Evolutionary conservation across 2,113 vertebrate species (phyloP).

Genomic region (Varanus salvator): DNA sequence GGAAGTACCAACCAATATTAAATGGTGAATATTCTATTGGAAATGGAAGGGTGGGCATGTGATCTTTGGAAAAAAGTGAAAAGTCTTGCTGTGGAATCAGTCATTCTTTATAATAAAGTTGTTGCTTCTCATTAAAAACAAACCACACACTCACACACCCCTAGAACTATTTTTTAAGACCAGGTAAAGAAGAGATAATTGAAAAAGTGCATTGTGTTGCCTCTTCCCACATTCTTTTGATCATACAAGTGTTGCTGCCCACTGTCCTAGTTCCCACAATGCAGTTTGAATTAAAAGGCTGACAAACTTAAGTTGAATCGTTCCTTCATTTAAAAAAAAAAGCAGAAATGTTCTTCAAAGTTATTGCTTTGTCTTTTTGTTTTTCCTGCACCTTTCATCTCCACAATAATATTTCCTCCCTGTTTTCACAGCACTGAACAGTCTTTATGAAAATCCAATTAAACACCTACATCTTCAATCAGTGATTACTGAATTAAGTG

Average conservation of each 20-base stretch:
- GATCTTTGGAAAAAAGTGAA: background rate
- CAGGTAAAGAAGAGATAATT: background rate
- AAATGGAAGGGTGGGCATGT: background rate
- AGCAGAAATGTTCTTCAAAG: slow-evolving; percentile 2
- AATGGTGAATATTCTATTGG: too few relatives aligned
- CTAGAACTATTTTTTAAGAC: background rate
- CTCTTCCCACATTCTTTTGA: background rate
- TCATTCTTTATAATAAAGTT: background rate
- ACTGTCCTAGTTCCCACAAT: background rate
- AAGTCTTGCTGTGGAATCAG: background rate
- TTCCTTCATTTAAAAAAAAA: background rate
- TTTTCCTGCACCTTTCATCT: background rate
- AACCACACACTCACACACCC: too few relatives aligned
- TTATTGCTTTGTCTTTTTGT: background rate
- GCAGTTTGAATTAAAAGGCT: background rate
- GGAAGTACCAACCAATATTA: too few relatives aligned
- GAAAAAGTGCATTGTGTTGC: background rate
- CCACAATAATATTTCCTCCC: background rate
- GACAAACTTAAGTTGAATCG: background rate
- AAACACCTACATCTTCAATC: background rate
- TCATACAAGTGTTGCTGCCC: background rate
- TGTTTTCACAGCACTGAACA: slow-evolving; percentile 3
- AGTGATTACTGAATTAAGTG: background rate
- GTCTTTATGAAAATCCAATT: background rate
- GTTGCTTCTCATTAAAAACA: background rate